Evolutionary conservation across 2,888 invertebrate species (phyloP), one percentile per base, ranked within the genome.

Genomic region (Drosophila stalkeri): DNA sequence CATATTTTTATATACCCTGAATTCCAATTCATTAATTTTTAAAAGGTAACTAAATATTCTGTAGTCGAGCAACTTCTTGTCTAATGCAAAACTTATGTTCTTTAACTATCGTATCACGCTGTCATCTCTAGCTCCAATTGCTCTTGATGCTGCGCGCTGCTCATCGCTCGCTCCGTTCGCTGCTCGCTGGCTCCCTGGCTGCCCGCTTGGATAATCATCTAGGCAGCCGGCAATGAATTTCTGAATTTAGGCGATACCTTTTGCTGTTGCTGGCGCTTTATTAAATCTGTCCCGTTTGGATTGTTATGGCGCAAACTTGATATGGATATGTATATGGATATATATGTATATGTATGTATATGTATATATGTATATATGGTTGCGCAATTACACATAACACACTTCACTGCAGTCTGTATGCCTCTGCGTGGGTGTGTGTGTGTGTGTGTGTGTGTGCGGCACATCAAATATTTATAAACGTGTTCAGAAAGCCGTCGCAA

Each of bases 401-500:
- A 54, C 46, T 57, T 37, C 67, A 37, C 35, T 41, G 33, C 39
- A 51, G 18, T 39, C 31, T 41, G 8, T 35, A 16, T 43, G 64
- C 18, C 23, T 20, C 51, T 56, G 59, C 52, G 49, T 57, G 49
- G 46, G 64, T 55, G 43, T 39, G 35, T 27, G 43, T 18, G 56
- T 12, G 37, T 60, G 47, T 18, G 62, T 37, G 39, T 57, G 55
- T 55, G 52, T 62, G 43, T 47, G 47, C 12, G 66, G 43, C 65
- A 55, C 66, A 88, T 89, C 75, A 88, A 85, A 88, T 90, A 85
- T 85, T 89, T 90, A 85, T 87, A 71, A 83, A 89, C 70, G 65
- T 77, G 82, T 70, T 59, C 72, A 67, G 77, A 69, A 63, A 80
- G 77, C 75, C 80, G 67, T 79, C 81, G 59, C 52, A 69, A 71